These are phyloP conservation scores for Netelia melanura DNA, from an alignment of 2,888 invertebrate genomes.

Conservation along the genomic window DNA sequence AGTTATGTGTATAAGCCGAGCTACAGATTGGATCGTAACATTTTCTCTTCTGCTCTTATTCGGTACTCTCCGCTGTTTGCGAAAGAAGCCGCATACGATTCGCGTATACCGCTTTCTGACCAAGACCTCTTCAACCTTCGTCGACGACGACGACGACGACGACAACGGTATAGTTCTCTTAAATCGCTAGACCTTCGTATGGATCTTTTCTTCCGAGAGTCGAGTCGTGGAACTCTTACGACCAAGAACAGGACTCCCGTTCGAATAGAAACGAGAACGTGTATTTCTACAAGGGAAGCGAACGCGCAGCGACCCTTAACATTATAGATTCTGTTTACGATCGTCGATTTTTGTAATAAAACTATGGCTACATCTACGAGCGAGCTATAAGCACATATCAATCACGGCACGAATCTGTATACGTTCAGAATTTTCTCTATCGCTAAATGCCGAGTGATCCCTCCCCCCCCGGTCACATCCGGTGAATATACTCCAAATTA, in stretches of 20 bases:
- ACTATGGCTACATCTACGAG: neutral
- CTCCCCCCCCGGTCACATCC: too few relatives aligned
- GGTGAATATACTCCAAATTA: too few relatives aligned
- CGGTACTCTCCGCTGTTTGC: neutral
- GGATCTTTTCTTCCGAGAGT: neutral
- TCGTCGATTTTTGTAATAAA: slow-evolving; percentile 1
- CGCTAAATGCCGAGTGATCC: too few relatives aligned
- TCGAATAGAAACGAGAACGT: neutral
- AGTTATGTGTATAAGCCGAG: slow-evolving; percentile 17
- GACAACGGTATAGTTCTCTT: neutral
- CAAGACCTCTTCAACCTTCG: slow-evolving; percentile 1
- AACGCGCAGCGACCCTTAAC: neutral
- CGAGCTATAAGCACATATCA: neutral
- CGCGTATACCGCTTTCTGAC: neutral
- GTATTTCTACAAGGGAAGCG: neutral
- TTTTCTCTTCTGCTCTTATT: slow-evolving; percentile 3
- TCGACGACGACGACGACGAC: neutral
- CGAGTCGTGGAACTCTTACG: slow-evolving; percentile 22
- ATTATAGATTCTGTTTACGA: slow-evolving; percentile 13
- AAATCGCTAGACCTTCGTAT: neutral
- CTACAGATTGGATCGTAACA: slow-evolving; percentile 63
- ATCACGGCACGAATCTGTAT: neutral
- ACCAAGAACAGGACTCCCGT: neutral
- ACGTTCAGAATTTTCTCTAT: neutral
- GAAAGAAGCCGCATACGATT: slow-evolving; percentile 24